Conservation (phyloP, 2,888 invertebrate species). For the Allophyes oxyacanthae region DNA sequence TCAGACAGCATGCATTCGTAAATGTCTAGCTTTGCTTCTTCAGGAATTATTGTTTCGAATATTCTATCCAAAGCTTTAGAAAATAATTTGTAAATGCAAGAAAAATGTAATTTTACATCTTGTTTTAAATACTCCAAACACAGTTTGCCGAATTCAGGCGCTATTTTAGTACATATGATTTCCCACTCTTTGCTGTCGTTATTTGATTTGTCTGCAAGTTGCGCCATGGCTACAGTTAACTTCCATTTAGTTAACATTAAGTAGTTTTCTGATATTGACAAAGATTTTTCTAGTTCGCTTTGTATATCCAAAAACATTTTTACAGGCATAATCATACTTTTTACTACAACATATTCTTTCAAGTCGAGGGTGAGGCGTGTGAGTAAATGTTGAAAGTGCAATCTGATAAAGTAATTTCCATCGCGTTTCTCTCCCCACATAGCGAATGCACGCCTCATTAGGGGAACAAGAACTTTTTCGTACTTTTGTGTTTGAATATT, state of each 20-base stretch:
- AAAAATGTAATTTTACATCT: conserved; percentile 67
- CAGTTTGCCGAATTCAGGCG: conserved; percentile 63
- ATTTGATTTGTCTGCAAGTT: conserved; percentile 55
- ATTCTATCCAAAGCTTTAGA: conserved; percentile 56
- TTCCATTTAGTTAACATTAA: conserved; percentile 68
- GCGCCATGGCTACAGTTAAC: conserved; percentile 60
- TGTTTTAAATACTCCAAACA: conserved; percentile 67
- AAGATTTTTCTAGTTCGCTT: conserved; percentile 52
- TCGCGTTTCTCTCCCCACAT: conserved; percentile 60
- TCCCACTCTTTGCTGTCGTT: conserved; percentile 49
- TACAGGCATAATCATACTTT: conserved; percentile 58
- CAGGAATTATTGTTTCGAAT: conserved; percentile 31
- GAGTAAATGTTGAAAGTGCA: conserved; percentile 58
- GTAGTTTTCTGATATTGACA: conserved; percentile 70
- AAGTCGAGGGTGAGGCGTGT: conserved; percentile 58
- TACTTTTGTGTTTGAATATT: conserved; percentile 66
- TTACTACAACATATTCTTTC: conserved; percentile 51
- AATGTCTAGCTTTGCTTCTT: conserved; percentile 40
- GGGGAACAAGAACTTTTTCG: conserved; percentile 63
- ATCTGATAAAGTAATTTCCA: conserved; percentile 49
- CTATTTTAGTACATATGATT: conserved; percentile 51
- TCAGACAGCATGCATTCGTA: conserved; percentile 62
- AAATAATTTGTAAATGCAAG: conserved; percentile 71
- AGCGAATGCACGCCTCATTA: conserved; percentile 61
- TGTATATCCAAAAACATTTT: conserved; percentile 63